Base-by-base conservation (phyloP, 2,113 vertebrate species). In the Triplophysa tibetana region DNA sequence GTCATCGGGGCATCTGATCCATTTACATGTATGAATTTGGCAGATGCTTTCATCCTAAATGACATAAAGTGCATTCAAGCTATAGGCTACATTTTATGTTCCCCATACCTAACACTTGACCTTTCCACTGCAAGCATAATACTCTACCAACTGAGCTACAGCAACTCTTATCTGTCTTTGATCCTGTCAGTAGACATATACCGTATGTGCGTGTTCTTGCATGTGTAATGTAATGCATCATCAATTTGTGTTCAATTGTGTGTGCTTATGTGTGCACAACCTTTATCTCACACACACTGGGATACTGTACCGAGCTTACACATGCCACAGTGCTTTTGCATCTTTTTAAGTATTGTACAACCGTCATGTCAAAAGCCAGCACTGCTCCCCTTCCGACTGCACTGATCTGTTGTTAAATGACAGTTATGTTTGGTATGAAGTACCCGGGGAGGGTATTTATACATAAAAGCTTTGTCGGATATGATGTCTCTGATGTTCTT, bases 401-500 rank as follows among this genome's bases (percentile, higher is more conserved):
- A 77, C 61, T 81, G 68, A 77, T 65, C 16, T 38, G 62, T 60
- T 77, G 61, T 81, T 72, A 76, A 73, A 80, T 41, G 23, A 54
- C 61, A 76, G 68, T 60, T 65, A 66, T 48, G 63, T 74, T 68
- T 74, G 17, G 52, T 19, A 43, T 62, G 12, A 17, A 60, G 64
- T 69, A 50, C 64, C 60, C 2, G 0, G 54, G 33, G 64, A 75
- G 14, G 21, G 50, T 10, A 41, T 14, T 41, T 52, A 58, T 58
- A 58, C 48, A 43, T 66, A 56, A 61, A 41, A 54, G 13, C 60
- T 78, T n/a, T 52, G 11, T 70, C 58, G 62, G 60, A 24, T 58
- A 17, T 70, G 33, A 21, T 70, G 64, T 3, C 66, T 72, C 74
- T 83, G 16, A 86, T 84, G 80, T 77, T 26, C 79, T 76, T 75